These are phyloP conservation scores for Cetonia aurata DNA, from an alignment of 2,888 invertebrate species.

Conservation along the genomic window DNA sequence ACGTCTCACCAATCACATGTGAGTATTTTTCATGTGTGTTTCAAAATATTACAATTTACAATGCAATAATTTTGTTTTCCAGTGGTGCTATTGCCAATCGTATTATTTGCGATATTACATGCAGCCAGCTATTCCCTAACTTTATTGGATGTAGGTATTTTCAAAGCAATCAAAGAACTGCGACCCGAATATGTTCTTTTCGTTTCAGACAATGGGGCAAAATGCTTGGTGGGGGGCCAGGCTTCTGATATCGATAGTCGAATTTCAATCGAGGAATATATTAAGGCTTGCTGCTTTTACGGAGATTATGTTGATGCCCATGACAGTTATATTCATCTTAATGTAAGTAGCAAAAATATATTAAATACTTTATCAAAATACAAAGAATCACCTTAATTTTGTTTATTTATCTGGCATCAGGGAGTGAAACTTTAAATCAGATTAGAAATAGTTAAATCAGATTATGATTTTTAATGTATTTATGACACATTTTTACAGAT, in stretches of 20 bases:
- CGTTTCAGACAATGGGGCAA: constrained; percentile 86
- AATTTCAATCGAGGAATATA: constrained; percentile 91
- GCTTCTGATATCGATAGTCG: constrained; percentile 87
- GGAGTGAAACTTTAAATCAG: no score
- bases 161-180: not conserved
- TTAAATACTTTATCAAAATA: not conserved
- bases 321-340: constrained; percentile 83
- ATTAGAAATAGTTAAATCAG: no score
- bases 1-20: constrained; percentile 89
- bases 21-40: constrained; percentile 57
- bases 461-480: no score
- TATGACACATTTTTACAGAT: no score
- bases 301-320: constrained; percentile 93
- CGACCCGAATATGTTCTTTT: constrained; percentile 42
- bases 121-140: constrained; percentile 92
- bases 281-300: constrained; percentile 91
- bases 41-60: not conserved
- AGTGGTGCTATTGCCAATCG: constrained; percentile 93
- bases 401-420: no score
- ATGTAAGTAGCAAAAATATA: constrained; percentile 75
- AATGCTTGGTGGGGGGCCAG: constrained; percentile 92
- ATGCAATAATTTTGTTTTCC: not conserved
- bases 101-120: constrained; percentile 93
- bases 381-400: no score
- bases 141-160: constrained; percentile 89